These are phyloP conservation scores for Opisthograptis luteolata DNA, from an alignment of 2,888 invertebrate species.

Conservation along the genomic window DNA sequence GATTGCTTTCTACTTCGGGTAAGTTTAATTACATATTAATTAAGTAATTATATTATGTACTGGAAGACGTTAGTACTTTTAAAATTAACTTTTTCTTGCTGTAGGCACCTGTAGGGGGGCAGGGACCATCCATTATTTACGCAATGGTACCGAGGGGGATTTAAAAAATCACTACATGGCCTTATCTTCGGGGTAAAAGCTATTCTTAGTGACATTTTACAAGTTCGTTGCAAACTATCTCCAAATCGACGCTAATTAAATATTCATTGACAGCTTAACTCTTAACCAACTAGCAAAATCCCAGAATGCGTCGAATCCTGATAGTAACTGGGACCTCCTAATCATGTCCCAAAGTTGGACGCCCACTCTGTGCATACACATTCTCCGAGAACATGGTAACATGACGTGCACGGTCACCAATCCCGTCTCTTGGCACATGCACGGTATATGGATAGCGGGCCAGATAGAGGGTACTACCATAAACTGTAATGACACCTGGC, in stretches of 20 bases:
- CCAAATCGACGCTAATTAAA: no score
- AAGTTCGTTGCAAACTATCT: no score
- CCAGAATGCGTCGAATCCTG: background rate
- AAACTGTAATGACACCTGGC: conserved; percentile 88
- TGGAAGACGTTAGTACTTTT: no score
- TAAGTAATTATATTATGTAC: no score
- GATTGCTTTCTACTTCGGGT: no score
- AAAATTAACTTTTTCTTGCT: no score
- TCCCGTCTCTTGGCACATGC: conserved; percentile 88
- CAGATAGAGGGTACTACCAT: background rate
- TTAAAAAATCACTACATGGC: no score
- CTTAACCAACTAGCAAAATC: background rate
- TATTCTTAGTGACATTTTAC: background rate
- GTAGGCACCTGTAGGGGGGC: no score
- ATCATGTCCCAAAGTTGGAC: conserved; percentile 1
- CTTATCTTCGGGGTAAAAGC: no score
- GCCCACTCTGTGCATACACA: background rate
- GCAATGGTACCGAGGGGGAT: no score
- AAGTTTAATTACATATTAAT: no score
- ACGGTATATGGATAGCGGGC: conserved; percentile 92
- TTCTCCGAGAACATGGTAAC: background rate
- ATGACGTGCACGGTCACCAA: conserved; percentile 38
- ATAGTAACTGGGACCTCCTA: background rate
- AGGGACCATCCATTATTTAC: no score
- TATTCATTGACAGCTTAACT: background rate